These are phyloP conservation scores for Cygnus atratus DNA, from an alignment of 2,113 vertebrate species.

Conservation along the genomic window DNA sequence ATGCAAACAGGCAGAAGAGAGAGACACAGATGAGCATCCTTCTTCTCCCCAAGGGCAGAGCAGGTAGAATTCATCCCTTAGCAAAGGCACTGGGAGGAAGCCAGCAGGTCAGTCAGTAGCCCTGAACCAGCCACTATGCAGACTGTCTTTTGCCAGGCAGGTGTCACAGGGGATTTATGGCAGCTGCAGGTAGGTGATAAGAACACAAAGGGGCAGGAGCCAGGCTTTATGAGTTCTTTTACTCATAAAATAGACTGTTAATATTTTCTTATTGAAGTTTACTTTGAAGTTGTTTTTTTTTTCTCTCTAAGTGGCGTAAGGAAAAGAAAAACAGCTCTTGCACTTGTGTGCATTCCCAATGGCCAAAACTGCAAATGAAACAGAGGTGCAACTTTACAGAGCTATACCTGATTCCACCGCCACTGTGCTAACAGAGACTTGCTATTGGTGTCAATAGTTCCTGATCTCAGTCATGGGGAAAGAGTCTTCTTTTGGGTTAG, in stretches of 20 bases:
- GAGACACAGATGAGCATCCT: background rate
- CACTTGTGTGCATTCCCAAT: background rate
- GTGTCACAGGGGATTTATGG: background rate
- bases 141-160: background rate
- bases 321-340: background rate
- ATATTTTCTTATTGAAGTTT: background rate
- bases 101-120: background rate
- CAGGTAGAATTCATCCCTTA: background rate
- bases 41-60: background rate
- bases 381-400: background rate
- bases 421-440: background rate
- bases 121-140: background rate
- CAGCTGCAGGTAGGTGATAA: background rate
- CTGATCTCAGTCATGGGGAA: rapidly evolving
- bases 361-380: background rate
- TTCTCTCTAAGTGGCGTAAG: background rate
- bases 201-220: background rate
- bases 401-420: background rate
- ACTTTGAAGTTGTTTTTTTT: background rate
- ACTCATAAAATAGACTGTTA: background rate
- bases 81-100: background rate
- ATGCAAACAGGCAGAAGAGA: background rate
- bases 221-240: background rate
- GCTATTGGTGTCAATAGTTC: background rate
- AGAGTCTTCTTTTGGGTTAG: background rate